Evolutionary conservation across 2,888 invertebrate genomes (phyloP).

Genomic region (Drosophila kambysellisi): DNA sequence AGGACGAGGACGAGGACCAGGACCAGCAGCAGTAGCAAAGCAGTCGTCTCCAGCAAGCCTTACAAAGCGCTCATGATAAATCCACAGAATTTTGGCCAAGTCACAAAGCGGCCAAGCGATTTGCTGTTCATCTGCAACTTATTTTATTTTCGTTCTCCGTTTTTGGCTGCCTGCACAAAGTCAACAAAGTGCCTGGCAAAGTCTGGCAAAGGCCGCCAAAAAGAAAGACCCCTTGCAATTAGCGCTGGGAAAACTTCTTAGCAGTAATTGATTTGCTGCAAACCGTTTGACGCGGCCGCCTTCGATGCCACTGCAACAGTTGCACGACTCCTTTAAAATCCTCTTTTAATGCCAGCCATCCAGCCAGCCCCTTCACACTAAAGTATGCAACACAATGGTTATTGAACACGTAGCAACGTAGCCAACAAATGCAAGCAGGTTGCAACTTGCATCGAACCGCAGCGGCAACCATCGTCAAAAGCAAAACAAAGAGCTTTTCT

Average conservation of each 20-base stretch:
- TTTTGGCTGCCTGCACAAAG: slow-evolving; percentile 68
- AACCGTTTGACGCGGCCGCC: slow-evolving; percentile 67
- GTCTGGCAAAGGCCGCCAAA: slow-evolving; percentile 42
- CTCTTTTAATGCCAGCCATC: slow-evolving; percentile 55
- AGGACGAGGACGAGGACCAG: neutral
- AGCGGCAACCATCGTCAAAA: slow-evolving; percentile 65
- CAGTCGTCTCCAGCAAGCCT: slow-evolving; percentile 29
- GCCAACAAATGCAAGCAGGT: slow-evolving; percentile 40
- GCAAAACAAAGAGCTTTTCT: slow-evolving; percentile 70
- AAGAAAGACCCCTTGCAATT: slow-evolving; percentile 64
- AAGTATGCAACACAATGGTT: slow-evolving; percentile 76
- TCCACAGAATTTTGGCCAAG: slow-evolving; percentile 55
- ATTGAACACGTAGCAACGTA: slow-evolving; percentile 65
- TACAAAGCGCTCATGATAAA: slow-evolving; percentile 68
- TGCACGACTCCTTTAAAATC: slow-evolving; percentile 51
- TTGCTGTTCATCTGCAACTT: slow-evolving; percentile 63
- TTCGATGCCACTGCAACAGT: slow-evolving; percentile 13
- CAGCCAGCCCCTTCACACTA: slow-evolving; percentile 50
- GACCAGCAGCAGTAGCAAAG: slow-evolving; percentile 4
- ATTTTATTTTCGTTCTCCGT: slow-evolving; percentile 65
- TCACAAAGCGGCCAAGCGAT: slow-evolving; percentile 40
- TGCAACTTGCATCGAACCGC: slow-evolving; percentile 27
- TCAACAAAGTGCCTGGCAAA: slow-evolving; percentile 62
- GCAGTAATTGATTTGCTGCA: slow-evolving; percentile 74
- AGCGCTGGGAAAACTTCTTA: slow-evolving; percentile 72